Evolutionary conservation across 2,797 vertebrate species (phyloP).

Genomic region (Argentina silus): DNA sequence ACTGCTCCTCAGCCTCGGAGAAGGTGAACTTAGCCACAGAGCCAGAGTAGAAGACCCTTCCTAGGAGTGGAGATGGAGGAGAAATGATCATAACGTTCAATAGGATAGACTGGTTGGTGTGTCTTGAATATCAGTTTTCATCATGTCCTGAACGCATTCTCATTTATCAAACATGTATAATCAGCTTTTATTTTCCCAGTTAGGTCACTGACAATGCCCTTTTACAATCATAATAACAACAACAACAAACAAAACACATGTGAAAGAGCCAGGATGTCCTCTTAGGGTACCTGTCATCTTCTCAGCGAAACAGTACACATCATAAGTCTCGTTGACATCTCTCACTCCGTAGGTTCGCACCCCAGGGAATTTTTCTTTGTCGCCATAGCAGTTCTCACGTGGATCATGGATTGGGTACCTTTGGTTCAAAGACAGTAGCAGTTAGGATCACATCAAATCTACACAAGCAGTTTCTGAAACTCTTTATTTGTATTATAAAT

Average conservation of each 20-base stretch:
- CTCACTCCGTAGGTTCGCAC: slow-evolving; percentile 92
- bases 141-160: neutral
- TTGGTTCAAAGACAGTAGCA: slow-evolving; percentile 27
- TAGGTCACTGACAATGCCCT: too few relatives aligned
- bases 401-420: slow-evolving; percentile 95
- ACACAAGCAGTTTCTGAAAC: too few relatives aligned
- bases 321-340: slow-evolving; percentile 92
- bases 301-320: slow-evolving; percentile 94
- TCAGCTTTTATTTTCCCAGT: too few relatives aligned
- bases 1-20: slow-evolving; percentile 83
- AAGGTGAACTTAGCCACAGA: slow-evolving; percentile 86
- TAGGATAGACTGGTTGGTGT: neutral
- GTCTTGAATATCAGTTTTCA: neutral
- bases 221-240: neutral
- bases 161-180: neutral
- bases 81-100: neutral
- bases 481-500: too few relatives aligned
- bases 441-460: neutral
- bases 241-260: neutral
- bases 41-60: slow-evolving; percentile 86
- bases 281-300: slow-evolving; percentile 86
- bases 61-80: slow-evolving; percentile 59
- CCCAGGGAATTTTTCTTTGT: slow-evolving; percentile 90
- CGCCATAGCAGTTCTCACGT: slow-evolving; percentile 89
- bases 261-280: too few relatives aligned